Conservation (phyloP, 2,113 vertebrate species). For the Brachyistius frenatus region DNA sequence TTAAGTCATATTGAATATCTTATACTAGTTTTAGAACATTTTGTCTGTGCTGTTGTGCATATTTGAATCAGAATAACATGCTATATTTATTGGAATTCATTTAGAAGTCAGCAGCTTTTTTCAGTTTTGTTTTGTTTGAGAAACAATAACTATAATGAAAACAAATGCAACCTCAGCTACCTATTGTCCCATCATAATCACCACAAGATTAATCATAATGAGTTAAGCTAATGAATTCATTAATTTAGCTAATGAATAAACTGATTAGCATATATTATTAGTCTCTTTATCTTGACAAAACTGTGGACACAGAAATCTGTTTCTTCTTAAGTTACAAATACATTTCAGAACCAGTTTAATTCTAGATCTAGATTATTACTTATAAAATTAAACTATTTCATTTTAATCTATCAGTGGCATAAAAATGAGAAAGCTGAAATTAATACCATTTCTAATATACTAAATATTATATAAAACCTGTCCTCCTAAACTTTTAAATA, state of each 20-base stretch:
- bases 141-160: slow-evolving; percentile 29
- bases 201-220: slow-evolving; percentile 43
- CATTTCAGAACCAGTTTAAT: not conserved
- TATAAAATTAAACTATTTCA: not conserved
- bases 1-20: not conserved
- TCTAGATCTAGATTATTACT: not conserved
- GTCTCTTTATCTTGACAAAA: slow-evolving; percentile 34
- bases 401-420: not conserved
- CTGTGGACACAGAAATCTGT: not conserved
- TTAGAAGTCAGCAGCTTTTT: not conserved
- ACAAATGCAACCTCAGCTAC: slow-evolving; percentile 45
- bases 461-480: not conserved
- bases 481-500: not conserved
- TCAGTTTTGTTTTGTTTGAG: not conserved
- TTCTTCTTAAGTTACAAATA: not conserved
- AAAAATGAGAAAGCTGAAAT: too few relatives aligned
- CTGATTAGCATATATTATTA: slow-evolving; percentile 10
- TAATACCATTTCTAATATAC: too few relatives aligned
- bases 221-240: slow-evolving; percentile 27
- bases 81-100: slow-evolving; percentile 12
- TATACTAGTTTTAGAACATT: not conserved
- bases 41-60: not conserved
- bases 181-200: slow-evolving; percentile 30
- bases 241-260: slow-evolving; percentile 32
- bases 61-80: not conserved